Evolutionary conservation across 1,140 invertebrate genomes (phyloP), one percentile per base, ranked within the genome.

Genomic region (Brachionus paranguensis): DNA sequence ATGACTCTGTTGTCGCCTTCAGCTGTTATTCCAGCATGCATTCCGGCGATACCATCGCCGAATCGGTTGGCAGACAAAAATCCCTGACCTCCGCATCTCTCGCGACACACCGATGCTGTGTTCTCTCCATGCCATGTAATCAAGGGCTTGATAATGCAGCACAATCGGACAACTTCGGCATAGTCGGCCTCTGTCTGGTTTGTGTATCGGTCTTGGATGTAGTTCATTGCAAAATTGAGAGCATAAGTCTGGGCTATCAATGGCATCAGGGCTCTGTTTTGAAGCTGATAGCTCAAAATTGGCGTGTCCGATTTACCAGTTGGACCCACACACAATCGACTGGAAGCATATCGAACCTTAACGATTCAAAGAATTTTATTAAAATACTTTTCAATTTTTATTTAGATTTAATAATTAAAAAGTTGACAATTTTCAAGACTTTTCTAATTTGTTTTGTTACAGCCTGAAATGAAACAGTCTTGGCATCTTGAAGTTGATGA

Each of bases 11-110:
- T 89, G 85, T 89, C 88, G 41, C 88, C 88, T 84, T 89, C 88
- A 43, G 88, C 88, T 4, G 88, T 89, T 84, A 88, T 87, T 17
- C 87, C 86, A 41, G 88, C 88, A 84, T 89, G 88, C 20, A 88
- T 86, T 72, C 60, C 65, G 47, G 53, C 60, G 20, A 84, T 60
- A 1, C 60, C 53, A 24, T 72, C 60, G 2, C 70, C 53, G 14
- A 81, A 85, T 33, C 87, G 85, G 79, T 88, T 88, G 65, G 86
- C 87, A 20, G 87, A 85, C 20, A 88, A 86, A 84, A 87, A 88
- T 53, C 88, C 88, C 84, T 88, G 88, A n/a, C 88, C 88, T 5
- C 88, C 88, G 84, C 88, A 89, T 27, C 88, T 78, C 74, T 89
- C 88, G 60, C 88, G 85, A 64, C 85, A 78, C 27, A 87, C 83